Base-by-base conservation (phyloP, 2,888 invertebrate genomes). In the Drosophila limbata region DNA sequence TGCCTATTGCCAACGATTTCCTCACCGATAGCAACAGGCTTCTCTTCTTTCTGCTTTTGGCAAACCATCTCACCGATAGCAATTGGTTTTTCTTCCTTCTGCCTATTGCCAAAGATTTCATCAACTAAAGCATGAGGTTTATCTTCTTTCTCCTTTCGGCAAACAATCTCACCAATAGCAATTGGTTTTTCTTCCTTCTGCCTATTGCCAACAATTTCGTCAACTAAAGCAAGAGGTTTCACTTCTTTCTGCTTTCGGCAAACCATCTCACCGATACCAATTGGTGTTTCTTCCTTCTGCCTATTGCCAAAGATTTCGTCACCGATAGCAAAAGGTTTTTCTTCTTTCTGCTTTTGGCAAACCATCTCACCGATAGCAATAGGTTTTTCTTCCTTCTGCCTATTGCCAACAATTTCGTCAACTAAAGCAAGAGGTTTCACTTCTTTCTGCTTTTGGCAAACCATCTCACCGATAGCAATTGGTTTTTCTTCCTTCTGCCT, bases 151-250 rank as follows among this genome's bases (percentile, higher is more conserved):
- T 44, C 19, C 11, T 42, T 42, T 19, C 10, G 10, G 42, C 17
- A 17, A 17, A 17, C 10, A 11, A 37, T 31, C 28, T 47, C 10
- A 10, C 3, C 5, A 1, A 28, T 4, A 10, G 11, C 42, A 19
- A 40, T 1, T 3, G 48, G 63, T 6, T 57, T 59, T 6, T 51
- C 51, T 4, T 37, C 15, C 8, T 28, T n/a, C 6, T 37, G 42
- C 6, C 13, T 21, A 0, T 13, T 0, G 17, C 17, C 8, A 3
- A 40, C 0, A 1, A 6, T 44, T 1, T 21, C 21, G 4, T 21
- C 13, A 0, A 21, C 1, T 25, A 4, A 5, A 25, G 13, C 44
- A 1, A 44, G 4, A 13, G 44, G 44, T 8, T 45, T 45, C n/a
- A 28, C 45, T 11, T 44, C 42, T 2, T 44, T 21, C 11, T 44